phyloP scores from a whole-genome alignment of 1,140 invertebrate genomes.

The Nomia melanderi region DNA sequence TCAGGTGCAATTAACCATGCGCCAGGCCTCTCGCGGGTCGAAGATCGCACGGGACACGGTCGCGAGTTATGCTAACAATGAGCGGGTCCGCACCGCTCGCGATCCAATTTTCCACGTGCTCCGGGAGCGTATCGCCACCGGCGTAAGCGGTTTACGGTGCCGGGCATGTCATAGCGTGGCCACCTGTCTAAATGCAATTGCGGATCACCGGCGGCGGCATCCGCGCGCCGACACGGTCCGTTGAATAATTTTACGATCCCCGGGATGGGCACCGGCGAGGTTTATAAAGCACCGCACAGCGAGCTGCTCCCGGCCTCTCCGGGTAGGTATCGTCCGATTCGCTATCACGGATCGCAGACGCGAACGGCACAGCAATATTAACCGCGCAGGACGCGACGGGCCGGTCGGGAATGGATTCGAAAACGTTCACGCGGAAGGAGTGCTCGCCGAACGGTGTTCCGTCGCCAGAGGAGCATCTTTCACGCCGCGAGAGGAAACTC shows the following conservation, averaged over 20 bases:
- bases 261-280: background rate
- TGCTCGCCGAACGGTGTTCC: background rate
- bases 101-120: conserved; percentile 55
- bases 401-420: background rate
- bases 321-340: background rate
- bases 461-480: too few species aligned
- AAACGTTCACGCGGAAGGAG: background rate
- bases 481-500: too few species aligned
- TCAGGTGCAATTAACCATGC: too few species aligned
- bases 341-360: background rate
- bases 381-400: background rate
- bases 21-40: too few species aligned
- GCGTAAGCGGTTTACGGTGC: conserved; percentile 38
- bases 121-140: conserved; percentile 25
- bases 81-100: conserved; percentile 16
- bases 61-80: conserved; percentile 52
- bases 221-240: conserved; percentile 23
- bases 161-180: conserved; percentile 32
- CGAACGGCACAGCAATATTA: background rate
- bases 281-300: conserved; percentile 7
- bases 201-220: conserved; percentile 26
- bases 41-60: conserved; percentile 8
- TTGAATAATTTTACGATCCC: conserved; percentile 42
- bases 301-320: background rate
- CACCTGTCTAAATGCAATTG: conserved; percentile 48